Conservation (phyloP, 2,113 vertebrate species). For the Calidris pygmaea region DNA sequence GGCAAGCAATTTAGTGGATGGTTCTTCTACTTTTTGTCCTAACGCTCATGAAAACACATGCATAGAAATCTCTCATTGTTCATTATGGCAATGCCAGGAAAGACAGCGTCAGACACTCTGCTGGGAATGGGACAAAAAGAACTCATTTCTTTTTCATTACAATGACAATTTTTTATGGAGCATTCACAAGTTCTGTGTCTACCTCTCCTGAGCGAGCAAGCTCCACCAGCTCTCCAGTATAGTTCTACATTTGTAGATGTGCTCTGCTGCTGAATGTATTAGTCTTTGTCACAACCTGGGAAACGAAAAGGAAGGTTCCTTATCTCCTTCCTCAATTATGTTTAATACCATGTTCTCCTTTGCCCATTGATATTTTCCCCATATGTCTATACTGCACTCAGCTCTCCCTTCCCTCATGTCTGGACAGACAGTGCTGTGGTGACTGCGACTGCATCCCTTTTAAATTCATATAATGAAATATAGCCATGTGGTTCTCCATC, state of each 20-base stretch:
- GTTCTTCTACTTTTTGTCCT: not conserved
- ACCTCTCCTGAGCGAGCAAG: not conserved
- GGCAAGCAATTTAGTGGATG: not conserved
- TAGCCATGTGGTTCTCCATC: not conserved
- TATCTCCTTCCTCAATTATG: not conserved
- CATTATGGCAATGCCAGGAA: not conserved
- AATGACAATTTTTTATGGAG: not conserved
- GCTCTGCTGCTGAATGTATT: not conserved
- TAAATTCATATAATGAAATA: not conserved
- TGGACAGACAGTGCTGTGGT: not conserved
- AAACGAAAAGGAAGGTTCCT: not conserved
- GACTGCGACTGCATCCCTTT: accelerated
- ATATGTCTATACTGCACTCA: not conserved
- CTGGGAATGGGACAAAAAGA: not conserved
- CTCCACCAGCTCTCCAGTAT: not conserved
- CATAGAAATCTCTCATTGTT: not conserved
- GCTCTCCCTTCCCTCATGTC: not conserved
- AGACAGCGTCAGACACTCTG: not conserved
- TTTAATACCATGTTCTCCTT: not conserved
- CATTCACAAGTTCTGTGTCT: not conserved
- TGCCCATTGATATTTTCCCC: not conserved
- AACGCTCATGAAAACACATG: not conserved
- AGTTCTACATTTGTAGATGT: not conserved
- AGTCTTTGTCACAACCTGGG: not conserved
- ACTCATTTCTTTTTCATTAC: not conserved